These are phyloP conservation scores for Falcunculus frontatus DNA, from an alignment of 2,113 vertebrate genomes.

Conservation along the genomic window DNA sequence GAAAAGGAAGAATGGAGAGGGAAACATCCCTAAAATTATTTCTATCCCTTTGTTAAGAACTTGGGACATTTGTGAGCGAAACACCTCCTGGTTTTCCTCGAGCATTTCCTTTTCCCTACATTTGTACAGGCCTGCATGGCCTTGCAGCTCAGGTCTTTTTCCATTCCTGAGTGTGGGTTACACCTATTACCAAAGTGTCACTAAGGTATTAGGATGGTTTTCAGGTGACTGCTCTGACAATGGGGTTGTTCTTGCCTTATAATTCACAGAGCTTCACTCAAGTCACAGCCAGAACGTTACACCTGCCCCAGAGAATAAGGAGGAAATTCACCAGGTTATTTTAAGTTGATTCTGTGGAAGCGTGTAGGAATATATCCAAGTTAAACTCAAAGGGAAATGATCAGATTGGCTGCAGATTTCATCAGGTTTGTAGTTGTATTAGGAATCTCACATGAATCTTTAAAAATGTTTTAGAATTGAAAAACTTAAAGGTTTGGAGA, in stretches of 20 bases:
- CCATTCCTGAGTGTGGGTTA: background rate
- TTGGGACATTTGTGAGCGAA: background rate
- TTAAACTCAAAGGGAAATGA: background rate
- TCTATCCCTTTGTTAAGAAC: background rate
- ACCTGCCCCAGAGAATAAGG: background rate
- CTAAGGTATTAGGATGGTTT: background rate
- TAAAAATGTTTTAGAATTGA: background rate
- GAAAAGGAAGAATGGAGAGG: background rate
- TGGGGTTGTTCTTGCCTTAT: background rate
- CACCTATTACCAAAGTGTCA: background rate
- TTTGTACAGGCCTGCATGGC: background rate
- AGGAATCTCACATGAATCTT: background rate
- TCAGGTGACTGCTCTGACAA: background rate
- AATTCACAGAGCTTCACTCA: background rate
- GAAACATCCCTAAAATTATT: background rate
- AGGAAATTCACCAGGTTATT: slow-evolving; percentile 21
- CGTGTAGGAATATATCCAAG: background rate
- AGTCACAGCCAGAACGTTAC: background rate
- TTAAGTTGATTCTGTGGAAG: slow-evolving; percentile 18
- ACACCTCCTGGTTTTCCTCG: background rate
- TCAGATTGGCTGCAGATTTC: background rate
- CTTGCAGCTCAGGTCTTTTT: background rate
- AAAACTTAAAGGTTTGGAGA: background rate
- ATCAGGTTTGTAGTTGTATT: background rate
- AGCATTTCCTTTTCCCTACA: background rate